Conservation (phyloP, 2,888 invertebrate species). For the Troides aeacus region DNA sequence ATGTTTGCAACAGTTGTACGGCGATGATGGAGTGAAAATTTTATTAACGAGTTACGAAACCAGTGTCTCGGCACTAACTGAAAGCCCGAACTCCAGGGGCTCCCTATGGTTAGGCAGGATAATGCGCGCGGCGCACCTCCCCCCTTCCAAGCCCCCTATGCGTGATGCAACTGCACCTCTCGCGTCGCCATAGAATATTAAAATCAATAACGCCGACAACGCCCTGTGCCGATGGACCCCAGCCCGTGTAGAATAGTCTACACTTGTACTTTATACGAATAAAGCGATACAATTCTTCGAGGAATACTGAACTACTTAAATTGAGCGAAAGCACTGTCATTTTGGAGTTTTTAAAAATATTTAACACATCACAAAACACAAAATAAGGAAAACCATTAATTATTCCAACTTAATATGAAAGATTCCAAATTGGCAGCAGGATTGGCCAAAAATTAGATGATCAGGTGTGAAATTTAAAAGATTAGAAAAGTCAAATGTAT, state of each 20-base stretch:
- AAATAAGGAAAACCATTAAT: too few relatives aligned
- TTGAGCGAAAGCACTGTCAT: too few relatives aligned
- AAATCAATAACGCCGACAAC: slow-evolving; percentile 25
- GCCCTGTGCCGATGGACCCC: slow-evolving; percentile 3
- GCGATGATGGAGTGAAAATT: background rate
- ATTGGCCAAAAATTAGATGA: too few relatives aligned
- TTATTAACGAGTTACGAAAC: background rate
- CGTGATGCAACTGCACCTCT: slow-evolving; percentile 24
- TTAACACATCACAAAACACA: too few relatives aligned
- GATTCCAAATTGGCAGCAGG: too few relatives aligned
- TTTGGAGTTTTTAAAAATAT: too few relatives aligned
- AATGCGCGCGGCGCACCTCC: slow-evolving; percentile 22
- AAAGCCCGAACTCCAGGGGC: slow-evolving; percentile 8
- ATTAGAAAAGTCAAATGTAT: too few relatives aligned
- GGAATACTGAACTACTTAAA: too few relatives aligned
- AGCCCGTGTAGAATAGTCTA: slow-evolving; percentile 4
- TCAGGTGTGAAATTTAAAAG: too few relatives aligned
- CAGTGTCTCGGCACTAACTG: slow-evolving; percentile 23
- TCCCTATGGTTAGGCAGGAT: slow-evolving; percentile 12
- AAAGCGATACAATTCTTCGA: too few relatives aligned
- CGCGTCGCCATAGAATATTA: slow-evolving; percentile 12
- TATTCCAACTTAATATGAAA: too few relatives aligned
- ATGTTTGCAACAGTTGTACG: background rate
- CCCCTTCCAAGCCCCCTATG: slow-evolving; percentile 8
- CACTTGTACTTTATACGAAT: background rate